Conservation (phyloP, 2,113 vertebrate genomes). For the Chlorocebus sabaeus region DNA sequence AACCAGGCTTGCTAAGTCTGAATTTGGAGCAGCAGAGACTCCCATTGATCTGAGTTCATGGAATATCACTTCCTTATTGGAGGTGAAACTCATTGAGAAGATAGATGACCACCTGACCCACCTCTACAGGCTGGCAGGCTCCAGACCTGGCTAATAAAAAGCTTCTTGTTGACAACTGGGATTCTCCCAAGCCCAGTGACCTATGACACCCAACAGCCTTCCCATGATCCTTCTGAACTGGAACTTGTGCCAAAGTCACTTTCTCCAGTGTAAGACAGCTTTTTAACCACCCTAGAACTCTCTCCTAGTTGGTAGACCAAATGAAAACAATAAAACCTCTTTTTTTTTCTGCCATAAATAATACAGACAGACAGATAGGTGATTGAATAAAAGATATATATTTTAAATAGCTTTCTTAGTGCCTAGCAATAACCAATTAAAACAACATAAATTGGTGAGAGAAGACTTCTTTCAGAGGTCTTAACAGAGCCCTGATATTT, state of each 20-base stretch:
- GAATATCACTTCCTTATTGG: constrained; percentile 18
- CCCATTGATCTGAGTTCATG: constrained; percentile 37
- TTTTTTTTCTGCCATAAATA: background rate
- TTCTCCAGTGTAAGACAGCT: background rate
- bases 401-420: background rate
- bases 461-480: background rate
- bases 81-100: constrained; percentile 53
- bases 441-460: background rate
- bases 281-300: background rate
- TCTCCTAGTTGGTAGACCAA: background rate
- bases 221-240: background rate
- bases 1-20: constrained; percentile 51
- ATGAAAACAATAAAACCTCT: background rate
- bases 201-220: background rate
- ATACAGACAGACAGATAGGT: background rate
- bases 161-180: constrained; percentile 41
- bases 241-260: background rate
- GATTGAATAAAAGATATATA: background rate
- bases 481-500: background rate
- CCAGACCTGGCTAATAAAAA: constrained; percentile 56
- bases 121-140: background rate
- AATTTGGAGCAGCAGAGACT: constrained; percentile 1
- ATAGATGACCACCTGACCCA: constrained; percentile 39
- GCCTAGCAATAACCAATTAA: background rate
- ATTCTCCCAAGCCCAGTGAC: background rate